A percentile compares a stretch with the other conserved stretches of the same genome.
Evolutionary conservation across 2,797 vertebrate genomes (phyloP).

Genomic region (Benthosema pterotum): DNA sequence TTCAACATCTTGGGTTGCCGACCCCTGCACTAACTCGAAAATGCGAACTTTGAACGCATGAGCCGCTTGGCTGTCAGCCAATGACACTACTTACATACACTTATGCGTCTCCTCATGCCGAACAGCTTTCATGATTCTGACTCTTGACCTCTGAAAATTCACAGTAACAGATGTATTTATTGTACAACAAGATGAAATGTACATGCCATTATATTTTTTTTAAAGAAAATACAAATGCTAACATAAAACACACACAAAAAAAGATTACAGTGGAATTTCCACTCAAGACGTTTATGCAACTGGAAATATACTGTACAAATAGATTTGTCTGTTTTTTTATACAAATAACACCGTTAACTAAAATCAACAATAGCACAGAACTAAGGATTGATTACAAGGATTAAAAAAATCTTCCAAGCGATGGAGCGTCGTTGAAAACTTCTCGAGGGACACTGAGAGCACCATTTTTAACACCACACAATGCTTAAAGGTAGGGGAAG

Average conservation of each 20-base stretch:
- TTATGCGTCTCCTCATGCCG: too few species aligned
- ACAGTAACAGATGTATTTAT: too few species aligned
- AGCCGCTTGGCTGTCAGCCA: too few species aligned
- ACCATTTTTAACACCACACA: constrained; percentile 9
- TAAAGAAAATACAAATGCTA: background rate
- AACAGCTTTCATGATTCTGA: too few species aligned
- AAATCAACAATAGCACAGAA: constrained; percentile 27
- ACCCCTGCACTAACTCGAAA: too few species aligned
- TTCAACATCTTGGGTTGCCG: too few species aligned
- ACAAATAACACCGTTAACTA: constrained; percentile 11
- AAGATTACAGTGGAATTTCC: constrained; percentile 48
- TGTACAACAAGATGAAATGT: too few species aligned
- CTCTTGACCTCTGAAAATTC: too few species aligned
- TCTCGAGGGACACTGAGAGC: constrained; percentile 10
- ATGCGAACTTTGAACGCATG: too few species aligned
- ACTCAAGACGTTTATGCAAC: constrained; percentile 20
- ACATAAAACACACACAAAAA: constrained; percentile 26
- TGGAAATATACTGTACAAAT: constrained; percentile 39
- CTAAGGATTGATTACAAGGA: background rate
- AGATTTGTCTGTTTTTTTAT: constrained; percentile 26
- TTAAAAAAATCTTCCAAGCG: constrained; percentile 28
- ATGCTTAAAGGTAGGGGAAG: too few species aligned
- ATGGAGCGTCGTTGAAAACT: constrained; percentile 39
- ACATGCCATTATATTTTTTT: too few species aligned
- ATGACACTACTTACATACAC: too few species aligned